phyloP scores from a whole-genome alignment of 2,797 vertebrate species.

The Coilia nasus region DNA sequence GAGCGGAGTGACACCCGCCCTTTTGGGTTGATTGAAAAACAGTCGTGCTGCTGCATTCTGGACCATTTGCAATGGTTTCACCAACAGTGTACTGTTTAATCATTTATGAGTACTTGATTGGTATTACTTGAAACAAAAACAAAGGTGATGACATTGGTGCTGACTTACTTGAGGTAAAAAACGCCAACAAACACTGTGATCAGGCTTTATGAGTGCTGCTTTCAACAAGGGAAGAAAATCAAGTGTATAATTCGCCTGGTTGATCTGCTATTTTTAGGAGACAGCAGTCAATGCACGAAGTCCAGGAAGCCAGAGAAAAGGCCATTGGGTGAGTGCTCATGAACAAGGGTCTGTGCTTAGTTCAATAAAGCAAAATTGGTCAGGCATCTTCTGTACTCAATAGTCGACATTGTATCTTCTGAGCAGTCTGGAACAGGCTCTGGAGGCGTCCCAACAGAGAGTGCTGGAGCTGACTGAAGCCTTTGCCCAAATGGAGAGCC shows the following conservation, averaged over 20 bases:
- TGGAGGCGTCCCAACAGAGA: conserved; percentile 61
- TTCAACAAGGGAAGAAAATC: not conserved
- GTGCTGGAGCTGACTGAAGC: conserved; percentile 57
- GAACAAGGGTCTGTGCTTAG: not conserved
- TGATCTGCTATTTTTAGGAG: conserved; percentile 60
- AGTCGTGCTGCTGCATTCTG: too few species aligned
- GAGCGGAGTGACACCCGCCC: too few species aligned
- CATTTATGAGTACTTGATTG: not conserved
- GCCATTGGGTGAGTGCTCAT: conserved; percentile 62
- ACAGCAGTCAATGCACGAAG: conserved; percentile 71
- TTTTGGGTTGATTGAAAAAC: too few species aligned
- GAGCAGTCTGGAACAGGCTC: conserved; percentile 64
- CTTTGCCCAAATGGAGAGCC: conserved; percentile 66
- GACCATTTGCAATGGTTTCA: too few species aligned
- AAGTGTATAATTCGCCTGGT: not conserved
- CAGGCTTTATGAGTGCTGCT: not conserved
- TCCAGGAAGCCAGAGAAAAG: conserved; percentile 62
- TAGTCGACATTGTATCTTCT: not conserved
- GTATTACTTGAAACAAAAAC: not conserved
- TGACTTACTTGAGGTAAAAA: not conserved
- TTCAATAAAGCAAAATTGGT: not conserved
- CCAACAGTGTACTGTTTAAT: not conserved
- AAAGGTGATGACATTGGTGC: not conserved
- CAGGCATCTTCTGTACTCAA: not conserved
- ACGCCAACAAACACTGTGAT: not conserved